Evolutionary conservation across 2,797 vertebrate species (phyloP).

Genomic region (Cygnus olor): DNA sequence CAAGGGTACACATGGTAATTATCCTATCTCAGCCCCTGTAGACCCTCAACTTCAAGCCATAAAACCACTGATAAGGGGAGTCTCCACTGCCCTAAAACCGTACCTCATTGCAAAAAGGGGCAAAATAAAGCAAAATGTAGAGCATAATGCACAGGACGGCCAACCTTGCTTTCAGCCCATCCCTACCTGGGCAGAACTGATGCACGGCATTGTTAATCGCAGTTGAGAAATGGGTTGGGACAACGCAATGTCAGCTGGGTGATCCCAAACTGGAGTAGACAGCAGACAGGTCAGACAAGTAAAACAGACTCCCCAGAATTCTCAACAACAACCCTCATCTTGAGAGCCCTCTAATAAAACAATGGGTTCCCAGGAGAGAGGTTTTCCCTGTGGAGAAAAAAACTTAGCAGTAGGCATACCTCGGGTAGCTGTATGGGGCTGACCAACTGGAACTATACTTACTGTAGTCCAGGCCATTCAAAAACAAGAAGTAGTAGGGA

Average conservation of each 20-base stretch:
- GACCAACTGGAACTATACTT: not conserved
- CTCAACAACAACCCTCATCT: not conserved
- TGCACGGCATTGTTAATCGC: not conserved
- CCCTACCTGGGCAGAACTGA: not conserved
- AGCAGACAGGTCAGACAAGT: not conserved
- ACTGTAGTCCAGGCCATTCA: not conserved
- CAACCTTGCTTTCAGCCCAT: rapidly evolving
- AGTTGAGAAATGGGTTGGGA: not conserved
- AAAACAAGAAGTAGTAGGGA: not conserved
- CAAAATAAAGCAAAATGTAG: not conserved
- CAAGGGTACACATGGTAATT: not conserved
- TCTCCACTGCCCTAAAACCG: not conserved
- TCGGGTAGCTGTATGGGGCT: not conserved
- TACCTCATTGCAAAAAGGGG: not conserved
- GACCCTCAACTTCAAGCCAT: not conserved
- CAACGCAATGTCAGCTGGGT: not conserved
- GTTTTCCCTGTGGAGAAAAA: not conserved
- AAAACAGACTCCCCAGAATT: not conserved
- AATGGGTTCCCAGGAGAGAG: not conserved
- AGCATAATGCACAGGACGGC: not conserved
- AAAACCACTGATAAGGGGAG: not conserved
- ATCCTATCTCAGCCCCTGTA: not conserved
- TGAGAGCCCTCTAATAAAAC: not conserved
- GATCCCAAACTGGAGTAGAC: not conserved
- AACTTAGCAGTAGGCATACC: not conserved